Evolutionary conservation across 2,888 invertebrate species (phyloP).

Genomic region (Apodemia zela): DNA sequence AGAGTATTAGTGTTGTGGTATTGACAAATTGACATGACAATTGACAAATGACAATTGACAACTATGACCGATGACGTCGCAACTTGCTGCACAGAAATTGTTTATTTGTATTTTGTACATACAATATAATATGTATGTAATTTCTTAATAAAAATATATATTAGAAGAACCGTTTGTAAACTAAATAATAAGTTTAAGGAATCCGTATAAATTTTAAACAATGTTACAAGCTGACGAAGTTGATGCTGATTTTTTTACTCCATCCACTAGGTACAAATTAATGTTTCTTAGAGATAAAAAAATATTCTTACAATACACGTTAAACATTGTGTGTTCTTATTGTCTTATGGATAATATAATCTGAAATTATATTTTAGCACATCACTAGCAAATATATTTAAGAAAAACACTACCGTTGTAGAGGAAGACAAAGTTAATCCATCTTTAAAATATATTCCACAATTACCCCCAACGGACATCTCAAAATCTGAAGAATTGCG

Average conservation of each 20-base stretch:
- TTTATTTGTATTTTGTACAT: too few species aligned
- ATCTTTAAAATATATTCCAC: slow-evolving; percentile 61
- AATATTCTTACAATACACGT: too few species aligned
- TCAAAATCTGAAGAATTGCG: slow-evolving; percentile 44
- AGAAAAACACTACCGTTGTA: slow-evolving; percentile 28
- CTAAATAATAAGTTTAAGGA: background rate
- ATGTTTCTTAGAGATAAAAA: background rate
- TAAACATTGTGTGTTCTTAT: too few species aligned
- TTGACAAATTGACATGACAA: too few species aligned
- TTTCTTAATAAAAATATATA: too few species aligned
- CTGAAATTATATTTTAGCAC: slow-evolving; percentile 42
- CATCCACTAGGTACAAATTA: slow-evolving; percentile 49
- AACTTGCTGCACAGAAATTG: too few species aligned
- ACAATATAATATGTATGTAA: too few species aligned
- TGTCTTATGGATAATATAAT: background rate
- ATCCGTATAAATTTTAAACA: slow-evolving; percentile 19
- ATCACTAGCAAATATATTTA: slow-evolving; percentile 63
- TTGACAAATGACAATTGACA: too few species aligned
- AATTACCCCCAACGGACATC: slow-evolving; percentile 41
- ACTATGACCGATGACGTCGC: too few species aligned
- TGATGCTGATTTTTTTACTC: slow-evolving; percentile 71
- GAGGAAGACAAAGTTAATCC: slow-evolving; percentile 45
- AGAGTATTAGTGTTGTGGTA: too few species aligned
- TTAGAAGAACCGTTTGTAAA: too few species aligned
- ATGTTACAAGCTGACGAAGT: slow-evolving; percentile 61